A percentile compares a stretch with the other conserved stretches of the same genome.
Conservation (phyloP, 1,140 invertebrate genomes). For the Akabosia matsudoensis region DNA sequence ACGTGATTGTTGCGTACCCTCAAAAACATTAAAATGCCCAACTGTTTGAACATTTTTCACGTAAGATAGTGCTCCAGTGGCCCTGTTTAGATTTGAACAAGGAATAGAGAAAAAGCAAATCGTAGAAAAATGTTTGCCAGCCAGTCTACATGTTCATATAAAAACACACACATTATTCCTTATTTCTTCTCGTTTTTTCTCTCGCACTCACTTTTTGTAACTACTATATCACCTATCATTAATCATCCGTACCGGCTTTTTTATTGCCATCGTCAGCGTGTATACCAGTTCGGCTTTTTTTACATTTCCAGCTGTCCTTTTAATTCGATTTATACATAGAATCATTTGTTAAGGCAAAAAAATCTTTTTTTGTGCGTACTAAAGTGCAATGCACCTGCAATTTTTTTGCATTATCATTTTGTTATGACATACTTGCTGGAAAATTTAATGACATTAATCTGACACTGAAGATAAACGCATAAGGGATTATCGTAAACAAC, state of each 20-base stretch:
- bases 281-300: neutral
- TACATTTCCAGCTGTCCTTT: constrained; percentile 14
- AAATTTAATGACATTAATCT: neutral
- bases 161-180: neutral
- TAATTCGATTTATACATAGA: neutral
- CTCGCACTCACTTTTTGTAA: no score
- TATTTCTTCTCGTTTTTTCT: neutral
- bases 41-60: constrained; percentile 15
- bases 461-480: neutral
- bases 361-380: neutral
- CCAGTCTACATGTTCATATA: neutral
- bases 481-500: no score
- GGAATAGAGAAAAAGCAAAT: neutral
- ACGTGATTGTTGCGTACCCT: neutral
- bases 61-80: constrained; percentile 19
- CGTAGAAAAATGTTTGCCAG: neutral
- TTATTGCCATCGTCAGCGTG: neutral
- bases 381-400: neutral
- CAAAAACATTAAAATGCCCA: neutral
- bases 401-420: neutral
- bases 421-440: no score
- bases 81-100: constrained; percentile 18
- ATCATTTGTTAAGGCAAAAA: neutral
- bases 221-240: constrained; percentile 4
- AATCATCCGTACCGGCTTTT: constrained; percentile 20